Percentiles rank a stretch among this genome's conserved stretches.
phyloP scores from a whole-genome alignment of 2,888 invertebrate genomes.

The Amblyjoppa fuscipennis region DNA sequence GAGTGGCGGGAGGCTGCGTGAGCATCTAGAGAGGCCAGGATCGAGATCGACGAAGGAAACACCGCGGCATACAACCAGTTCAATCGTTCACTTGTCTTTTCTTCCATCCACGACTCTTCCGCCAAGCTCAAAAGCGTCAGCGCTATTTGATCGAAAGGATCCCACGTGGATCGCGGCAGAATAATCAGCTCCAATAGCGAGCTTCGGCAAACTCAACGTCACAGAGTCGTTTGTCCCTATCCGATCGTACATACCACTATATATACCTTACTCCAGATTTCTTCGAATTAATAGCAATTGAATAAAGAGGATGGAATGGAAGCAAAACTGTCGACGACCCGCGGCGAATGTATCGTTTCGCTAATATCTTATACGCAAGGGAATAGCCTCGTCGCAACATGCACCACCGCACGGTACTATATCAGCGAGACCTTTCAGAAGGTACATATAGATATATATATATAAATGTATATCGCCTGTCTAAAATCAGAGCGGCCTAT shows the following conservation, averaged over 20 bases:
- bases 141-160: conserved; percentile 3
- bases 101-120: neutral
- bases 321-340: conserved; percentile 26
- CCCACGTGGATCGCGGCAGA: conserved; percentile 19
- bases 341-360: conserved; percentile 39
- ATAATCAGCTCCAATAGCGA: too few relatives aligned
- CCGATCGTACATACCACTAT: neutral
- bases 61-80: conserved; percentile 3
- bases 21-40: neutral
- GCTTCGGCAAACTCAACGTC: conserved; percentile 12
- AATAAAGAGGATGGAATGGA: conserved; percentile 1
- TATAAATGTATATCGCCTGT: too few relatives aligned
- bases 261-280: neutral
- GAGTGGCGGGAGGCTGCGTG: conserved; percentile 15
- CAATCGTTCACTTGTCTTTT: neutral
- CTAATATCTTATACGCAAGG: conserved; percentile 43
- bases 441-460: neutral
- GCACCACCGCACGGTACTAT: neutral
- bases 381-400: conserved; percentile 20
- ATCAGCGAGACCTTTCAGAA: conserved; percentile 9
- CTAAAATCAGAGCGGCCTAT: too few relatives aligned
- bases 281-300: conserved; percentile 1
- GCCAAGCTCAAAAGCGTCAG: neutral
- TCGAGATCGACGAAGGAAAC: conserved; percentile 46
- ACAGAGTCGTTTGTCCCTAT: conserved; percentile 41